Percentiles rank a stretch among this genome's conserved stretches.
These are phyloP conservation scores for Trissolcus japonicus DNA, from an alignment of 2,888 invertebrate genomes.

Conservation along the genomic window DNA sequence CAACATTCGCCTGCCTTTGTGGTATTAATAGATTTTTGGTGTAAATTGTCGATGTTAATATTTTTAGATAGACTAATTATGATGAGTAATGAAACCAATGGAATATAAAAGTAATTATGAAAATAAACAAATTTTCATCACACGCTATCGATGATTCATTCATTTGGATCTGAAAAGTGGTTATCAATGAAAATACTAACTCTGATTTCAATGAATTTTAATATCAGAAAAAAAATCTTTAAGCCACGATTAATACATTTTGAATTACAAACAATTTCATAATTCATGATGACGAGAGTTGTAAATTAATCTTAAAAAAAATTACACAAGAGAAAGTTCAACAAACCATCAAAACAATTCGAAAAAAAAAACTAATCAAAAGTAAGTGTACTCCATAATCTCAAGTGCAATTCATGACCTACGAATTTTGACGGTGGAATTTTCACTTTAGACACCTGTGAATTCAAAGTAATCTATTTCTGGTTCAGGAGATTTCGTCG, in stretches of 20 bases:
- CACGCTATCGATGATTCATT: constrained; percentile 3
- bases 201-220: constrained; percentile 20
- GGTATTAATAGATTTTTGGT: constrained; percentile 47
- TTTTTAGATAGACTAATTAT: constrained; percentile 51
- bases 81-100: constrained; percentile 27
- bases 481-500: constrained; percentile 67
- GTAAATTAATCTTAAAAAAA: constrained; percentile 14
- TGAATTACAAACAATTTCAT: constrained; percentile 14
- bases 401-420: too few species aligned
- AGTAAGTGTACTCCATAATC: too few species aligned
- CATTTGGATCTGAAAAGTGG: neutral
- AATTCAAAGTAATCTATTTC: constrained; percentile 70
- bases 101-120: constrained; percentile 40
- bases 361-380: too few species aligned
- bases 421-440: too few species aligned
- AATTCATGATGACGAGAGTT: constrained; percentile 10
- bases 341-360: too few species aligned
- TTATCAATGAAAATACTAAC: neutral
- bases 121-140: constrained; percentile 56
- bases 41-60: constrained; percentile 54
- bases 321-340: neutral
- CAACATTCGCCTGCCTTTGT: constrained; percentile 46
- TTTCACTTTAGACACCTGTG: constrained; percentile 18
- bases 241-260: constrained; percentile 15
- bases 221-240: constrained; percentile 21